These are phyloP conservation scores for Papilio elwesi DNA, from an alignment of 2,888 invertebrate genomes.

Conservation along the genomic window DNA sequence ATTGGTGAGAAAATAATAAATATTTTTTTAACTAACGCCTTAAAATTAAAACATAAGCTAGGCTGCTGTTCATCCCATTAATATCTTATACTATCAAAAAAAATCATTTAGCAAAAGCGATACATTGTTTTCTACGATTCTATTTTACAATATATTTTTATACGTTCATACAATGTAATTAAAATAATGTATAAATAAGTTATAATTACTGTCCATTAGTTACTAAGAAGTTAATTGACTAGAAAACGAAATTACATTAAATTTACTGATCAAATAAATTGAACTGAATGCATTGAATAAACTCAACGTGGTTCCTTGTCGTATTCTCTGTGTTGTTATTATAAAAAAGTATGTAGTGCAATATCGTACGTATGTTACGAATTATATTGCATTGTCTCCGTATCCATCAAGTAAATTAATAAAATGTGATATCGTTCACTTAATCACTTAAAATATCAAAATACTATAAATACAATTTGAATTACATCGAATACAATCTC, in stretches of 20 bases:
- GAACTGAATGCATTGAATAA: background rate
- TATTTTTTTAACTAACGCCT: background rate
- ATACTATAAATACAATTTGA: too few relatives aligned
- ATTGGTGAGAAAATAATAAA: constrained; percentile 35
- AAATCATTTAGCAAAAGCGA: constrained; percentile 19
- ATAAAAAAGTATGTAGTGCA: too few relatives aligned
- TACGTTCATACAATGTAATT: constrained; percentile 32
- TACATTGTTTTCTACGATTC: constrained; percentile 29
- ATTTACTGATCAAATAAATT: constrained; percentile 29
- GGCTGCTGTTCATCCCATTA: background rate
- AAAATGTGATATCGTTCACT: too few relatives aligned
- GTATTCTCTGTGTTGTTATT: background rate
- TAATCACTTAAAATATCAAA: too few relatives aligned
- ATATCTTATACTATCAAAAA: constrained; percentile 5
- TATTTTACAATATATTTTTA: constrained; percentile 39
- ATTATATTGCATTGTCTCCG: too few relatives aligned
- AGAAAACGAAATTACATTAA: constrained; percentile 24
- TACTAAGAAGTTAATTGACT: constrained; percentile 38
- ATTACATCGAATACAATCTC: too few relatives aligned
- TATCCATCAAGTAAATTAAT: too few relatives aligned
- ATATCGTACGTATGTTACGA: too few relatives aligned
- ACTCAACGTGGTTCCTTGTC: background rate
- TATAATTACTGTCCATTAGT: constrained; percentile 17
- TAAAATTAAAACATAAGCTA: background rate
- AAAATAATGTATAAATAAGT: constrained; percentile 30